These are phyloP conservation scores for Schizopygopsis pylzovi DNA, from an alignment of 2,797 vertebrate genomes.

Conservation along the genomic window DNA sequence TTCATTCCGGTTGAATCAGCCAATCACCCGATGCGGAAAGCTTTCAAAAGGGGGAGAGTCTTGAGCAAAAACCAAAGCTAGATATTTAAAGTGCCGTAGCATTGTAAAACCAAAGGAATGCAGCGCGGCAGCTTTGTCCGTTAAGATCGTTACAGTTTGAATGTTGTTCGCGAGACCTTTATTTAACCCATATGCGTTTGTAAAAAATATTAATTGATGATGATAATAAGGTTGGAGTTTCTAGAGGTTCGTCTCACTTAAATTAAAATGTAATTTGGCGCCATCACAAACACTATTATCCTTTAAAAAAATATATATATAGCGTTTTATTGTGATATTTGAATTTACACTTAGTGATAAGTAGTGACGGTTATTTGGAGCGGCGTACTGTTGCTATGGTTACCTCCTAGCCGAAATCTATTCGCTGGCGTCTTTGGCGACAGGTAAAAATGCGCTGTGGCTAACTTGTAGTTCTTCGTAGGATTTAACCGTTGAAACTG, in stretches of 20 bases:
- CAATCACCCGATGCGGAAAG: conserved; percentile 38
- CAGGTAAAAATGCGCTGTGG: neutral
- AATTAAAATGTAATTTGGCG: neutral
- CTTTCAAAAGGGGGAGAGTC: conserved; percentile 27
- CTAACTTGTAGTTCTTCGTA: neutral
- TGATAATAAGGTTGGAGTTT: neutral
- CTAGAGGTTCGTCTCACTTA: neutral
- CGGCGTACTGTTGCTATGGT: conserved; percentile 20
- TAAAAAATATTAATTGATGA: neutral
- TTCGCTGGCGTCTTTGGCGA: neutral
- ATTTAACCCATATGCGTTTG: neutral
- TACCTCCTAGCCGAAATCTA: neutral
- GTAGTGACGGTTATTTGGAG: neutral
- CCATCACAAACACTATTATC: neutral
- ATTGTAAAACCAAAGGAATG: neutral
- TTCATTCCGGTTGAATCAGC: conserved; percentile 46
- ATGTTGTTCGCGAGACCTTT: neutral
- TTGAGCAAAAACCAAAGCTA: conserved; percentile 18
- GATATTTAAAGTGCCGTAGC: neutral
- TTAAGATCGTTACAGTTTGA: neutral
- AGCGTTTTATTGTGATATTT: neutral
- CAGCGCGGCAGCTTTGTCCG: neutral
- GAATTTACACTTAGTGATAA: neutral
- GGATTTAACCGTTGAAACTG: neutral
- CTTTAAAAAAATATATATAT: no score